Conservation (phyloP, 2,888 invertebrate genomes). For the Synergus gifuensis region DNA sequence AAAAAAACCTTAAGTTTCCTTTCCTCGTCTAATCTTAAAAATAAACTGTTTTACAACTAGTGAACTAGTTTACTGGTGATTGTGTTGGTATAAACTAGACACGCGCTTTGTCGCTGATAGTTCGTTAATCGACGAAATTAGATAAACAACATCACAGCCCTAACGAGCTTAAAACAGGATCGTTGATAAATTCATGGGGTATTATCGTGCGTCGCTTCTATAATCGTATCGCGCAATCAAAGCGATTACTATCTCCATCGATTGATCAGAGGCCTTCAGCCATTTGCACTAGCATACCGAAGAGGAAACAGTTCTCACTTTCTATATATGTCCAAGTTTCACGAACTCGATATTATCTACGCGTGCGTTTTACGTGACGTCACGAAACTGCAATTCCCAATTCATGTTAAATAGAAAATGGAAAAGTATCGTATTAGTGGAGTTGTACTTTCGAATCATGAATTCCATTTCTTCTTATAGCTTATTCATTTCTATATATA, state of each 20-base stretch:
- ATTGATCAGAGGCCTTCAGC: constrained; percentile 45
- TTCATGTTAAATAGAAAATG: constrained; percentile 29
- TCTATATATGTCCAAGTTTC: constrained; percentile 26
- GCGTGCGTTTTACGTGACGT: constrained; percentile 19
- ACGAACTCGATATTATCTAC: constrained; percentile 28
- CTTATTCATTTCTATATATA: neutral
- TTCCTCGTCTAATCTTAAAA: too few relatives aligned
- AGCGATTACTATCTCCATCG: constrained; percentile 41
- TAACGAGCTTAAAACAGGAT: neutral
- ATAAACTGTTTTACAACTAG: too few relatives aligned
- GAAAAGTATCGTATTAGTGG: constrained; percentile 24
- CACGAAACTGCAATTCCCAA: constrained; percentile 35
- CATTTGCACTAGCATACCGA: constrained; percentile 23
- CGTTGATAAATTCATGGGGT: constrained; percentile 27
- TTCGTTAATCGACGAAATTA: neutral
- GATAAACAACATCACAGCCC: neutral
- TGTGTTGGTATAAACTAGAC: too few relatives aligned
- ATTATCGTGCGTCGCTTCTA: constrained; percentile 40
- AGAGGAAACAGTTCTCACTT: constrained; percentile 31
- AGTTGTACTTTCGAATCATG: constrained; percentile 23
- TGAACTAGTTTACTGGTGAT: neutral
- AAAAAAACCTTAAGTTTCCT: too few relatives aligned
- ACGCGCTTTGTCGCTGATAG: neutral
- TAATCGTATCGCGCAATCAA: constrained; percentile 42
- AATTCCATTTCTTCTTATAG: constrained; percentile 22